Conservation (phyloP, 23 tunicate genomes). For the Styela plicata region DNA sequence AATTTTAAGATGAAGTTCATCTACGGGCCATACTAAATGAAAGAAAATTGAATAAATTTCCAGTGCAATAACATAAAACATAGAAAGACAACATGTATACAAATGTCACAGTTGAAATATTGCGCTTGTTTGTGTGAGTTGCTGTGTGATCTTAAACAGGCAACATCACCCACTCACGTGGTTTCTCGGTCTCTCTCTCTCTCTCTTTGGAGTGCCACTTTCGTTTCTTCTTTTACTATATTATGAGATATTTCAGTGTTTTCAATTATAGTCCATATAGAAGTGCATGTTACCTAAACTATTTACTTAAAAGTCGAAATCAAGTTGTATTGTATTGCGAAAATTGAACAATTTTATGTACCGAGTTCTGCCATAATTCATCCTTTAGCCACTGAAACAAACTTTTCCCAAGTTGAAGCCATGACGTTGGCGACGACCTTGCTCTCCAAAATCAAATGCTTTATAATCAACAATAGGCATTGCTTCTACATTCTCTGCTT, state of each 20-base stretch:
- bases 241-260: too few species aligned
- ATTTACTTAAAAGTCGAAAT: too few species aligned
- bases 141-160: too few species aligned
- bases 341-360: neutral
- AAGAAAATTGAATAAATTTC: too few species aligned
- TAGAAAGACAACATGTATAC: conserved; percentile 7
- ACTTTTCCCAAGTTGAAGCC: conserved; percentile 67
- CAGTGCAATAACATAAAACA: neutral
- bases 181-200: too few species aligned
- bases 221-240: too few species aligned
- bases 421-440: conserved; percentile 50
- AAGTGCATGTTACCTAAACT: too few species aligned
- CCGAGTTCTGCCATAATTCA: neutral
- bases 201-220: too few species aligned
- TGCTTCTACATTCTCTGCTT: conserved; percentile 55
- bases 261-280: too few species aligned
- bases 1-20: too few species aligned
- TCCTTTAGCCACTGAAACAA: conserved; percentile 86
- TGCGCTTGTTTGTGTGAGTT: conserved; percentile 1
- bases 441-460: conserved; percentile 77
- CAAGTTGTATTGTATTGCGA: neutral
- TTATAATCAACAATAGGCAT: conserved; percentile 85
- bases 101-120: conserved; percentile 18
- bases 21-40: too few species aligned
- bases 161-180: too few species aligned